Conservation (phyloP, 2,888 invertebrate species). For the Mongoloraphidia duomilia region DNA sequence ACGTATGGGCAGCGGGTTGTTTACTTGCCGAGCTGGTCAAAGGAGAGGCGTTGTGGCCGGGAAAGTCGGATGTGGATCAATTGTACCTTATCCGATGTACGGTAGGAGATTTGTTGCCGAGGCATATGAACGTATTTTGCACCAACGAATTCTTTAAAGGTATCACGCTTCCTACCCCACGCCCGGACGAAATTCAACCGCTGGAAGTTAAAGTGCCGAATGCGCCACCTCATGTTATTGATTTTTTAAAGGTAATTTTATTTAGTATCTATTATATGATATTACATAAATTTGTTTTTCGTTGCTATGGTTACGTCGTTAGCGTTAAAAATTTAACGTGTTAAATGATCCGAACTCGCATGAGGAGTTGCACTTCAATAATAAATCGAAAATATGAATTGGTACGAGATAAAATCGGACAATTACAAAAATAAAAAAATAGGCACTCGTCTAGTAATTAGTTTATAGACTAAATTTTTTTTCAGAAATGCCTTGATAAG, state of each 20-base stretch:
- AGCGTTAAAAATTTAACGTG: no score
- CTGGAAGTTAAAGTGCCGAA: slow-evolving; percentile 76
- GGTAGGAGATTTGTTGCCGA: slow-evolving; percentile 80
- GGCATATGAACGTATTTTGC: slow-evolving; percentile 93
- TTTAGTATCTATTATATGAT: background rate
- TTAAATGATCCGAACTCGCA: no score
- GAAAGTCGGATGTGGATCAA: slow-evolving; percentile 97
- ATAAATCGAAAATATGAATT: no score
- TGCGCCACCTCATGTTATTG: slow-evolving; percentile 55
- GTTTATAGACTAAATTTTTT: slow-evolving; percentile 18
- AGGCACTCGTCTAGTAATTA: background rate
- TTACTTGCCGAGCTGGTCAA: slow-evolving; percentile 76
- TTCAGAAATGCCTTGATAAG: slow-evolving; percentile 87
- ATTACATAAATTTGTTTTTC: background rate
- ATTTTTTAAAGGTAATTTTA: slow-evolving; percentile 63
- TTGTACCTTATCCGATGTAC: slow-evolving; percentile 90
- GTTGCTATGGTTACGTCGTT: background rate
- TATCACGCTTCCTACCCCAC: slow-evolving; percentile 82
- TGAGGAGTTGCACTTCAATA: no score
- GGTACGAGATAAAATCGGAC: no score
- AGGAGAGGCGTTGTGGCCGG: slow-evolving; percentile 94
- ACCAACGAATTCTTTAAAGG: slow-evolving; percentile 88
- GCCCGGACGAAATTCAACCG: slow-evolving; percentile 72
- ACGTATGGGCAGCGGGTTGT: slow-evolving; percentile 96
- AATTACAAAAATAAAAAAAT: no score